phyloP scores from a whole-genome alignment of 1,140 invertebrate genomes.

The Cyclina sinensis region DNA sequence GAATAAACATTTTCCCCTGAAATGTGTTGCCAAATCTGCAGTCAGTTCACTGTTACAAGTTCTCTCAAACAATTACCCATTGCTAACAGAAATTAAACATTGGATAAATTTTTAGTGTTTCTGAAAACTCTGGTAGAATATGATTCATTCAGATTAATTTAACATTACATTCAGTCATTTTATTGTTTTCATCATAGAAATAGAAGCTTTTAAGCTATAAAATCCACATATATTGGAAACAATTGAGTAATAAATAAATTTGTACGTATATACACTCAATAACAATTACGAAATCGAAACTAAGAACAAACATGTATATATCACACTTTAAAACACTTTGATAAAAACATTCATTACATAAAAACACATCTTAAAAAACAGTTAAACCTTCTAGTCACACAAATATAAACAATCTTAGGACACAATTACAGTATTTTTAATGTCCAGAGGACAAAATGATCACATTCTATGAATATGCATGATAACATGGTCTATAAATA shows the following conservation, averaged over 20 bases:
- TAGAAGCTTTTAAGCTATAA: not conserved
- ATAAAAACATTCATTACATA: conserved; percentile 29
- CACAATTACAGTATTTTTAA: conserved; percentile 31
- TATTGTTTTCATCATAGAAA: not conserved
- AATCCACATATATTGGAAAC: conserved; percentile 13
- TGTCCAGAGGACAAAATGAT: conserved; percentile 54
- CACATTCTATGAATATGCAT: conserved; percentile 62
- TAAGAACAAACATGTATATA: conserved; percentile 55
- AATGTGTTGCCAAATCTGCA: too few relatives aligned
- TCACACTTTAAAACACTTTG: conserved; percentile 40
- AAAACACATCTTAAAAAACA: conserved; percentile 4
- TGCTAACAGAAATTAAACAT: too few relatives aligned
- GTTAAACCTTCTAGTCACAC: conserved; percentile 23
- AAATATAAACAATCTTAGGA: conserved; percentile 42
- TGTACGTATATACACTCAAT: not conserved
- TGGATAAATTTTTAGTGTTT: too few relatives aligned
- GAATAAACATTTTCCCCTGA: too few relatives aligned
- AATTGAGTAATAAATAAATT: conserved; percentile 47
- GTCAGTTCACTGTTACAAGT: too few relatives aligned
- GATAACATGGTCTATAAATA: conserved; percentile 51
- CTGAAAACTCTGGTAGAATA: too few relatives aligned
- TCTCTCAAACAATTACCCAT: too few relatives aligned
- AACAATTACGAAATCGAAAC: conserved; percentile 12
- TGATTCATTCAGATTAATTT: not conserved
- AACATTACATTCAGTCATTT: not conserved